Evolutionary conservation across 2,113 vertebrate species (phyloP), one percentile per base, ranked within the genome.

Genomic region (Cervus canadensis): DNA sequence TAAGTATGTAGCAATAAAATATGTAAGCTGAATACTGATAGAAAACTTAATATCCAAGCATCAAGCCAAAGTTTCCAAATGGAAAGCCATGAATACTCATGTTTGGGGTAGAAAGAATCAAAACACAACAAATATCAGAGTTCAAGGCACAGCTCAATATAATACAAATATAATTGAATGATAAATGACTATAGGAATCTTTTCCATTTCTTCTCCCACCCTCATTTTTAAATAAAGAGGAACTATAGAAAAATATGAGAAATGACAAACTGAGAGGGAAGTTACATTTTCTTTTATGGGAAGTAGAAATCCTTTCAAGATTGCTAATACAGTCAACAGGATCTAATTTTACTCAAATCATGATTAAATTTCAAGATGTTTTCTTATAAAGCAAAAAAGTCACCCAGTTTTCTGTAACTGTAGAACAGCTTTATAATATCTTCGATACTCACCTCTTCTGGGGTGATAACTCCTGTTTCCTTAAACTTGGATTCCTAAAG

Each of bases 391-490:
- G 36, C 59, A 84, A 48, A 83, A 92, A 94, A 89, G 9, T 0
- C 40, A 57, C 15, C 30, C 36, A 89, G 17, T 60, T 97, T 86
- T 95, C 25, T 59, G 81, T 14, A 87, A 95, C 11, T 79, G 8
- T 78, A 93, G 90, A 95, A 86, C 0, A 76, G 23, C 81, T 96
- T 96, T 79, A 93, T 25, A 86, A n/a, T 93, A 81, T 93, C 45
- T 97, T 87, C 50, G 94, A 96, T 84, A 98, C 99, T 99, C 98
- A 99, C 99, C 99, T 99, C 99, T 97, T 99, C 99, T 67, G 99
- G 99, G 60, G 99, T 99, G 81, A 99, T 99, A 78, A 99, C 99
- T 98, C 99, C 99, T 54, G 99, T 99, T 99, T 99, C 99, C 97
- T 99, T 99, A 98, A 99, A 99, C 96, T 99, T 99, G 2, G 99